Percentiles rank a stretch among this genome's conserved stretches.
phyloP scores from a whole-genome alignment of 2,888 invertebrate species.

The Trimorus sp. region DNA sequence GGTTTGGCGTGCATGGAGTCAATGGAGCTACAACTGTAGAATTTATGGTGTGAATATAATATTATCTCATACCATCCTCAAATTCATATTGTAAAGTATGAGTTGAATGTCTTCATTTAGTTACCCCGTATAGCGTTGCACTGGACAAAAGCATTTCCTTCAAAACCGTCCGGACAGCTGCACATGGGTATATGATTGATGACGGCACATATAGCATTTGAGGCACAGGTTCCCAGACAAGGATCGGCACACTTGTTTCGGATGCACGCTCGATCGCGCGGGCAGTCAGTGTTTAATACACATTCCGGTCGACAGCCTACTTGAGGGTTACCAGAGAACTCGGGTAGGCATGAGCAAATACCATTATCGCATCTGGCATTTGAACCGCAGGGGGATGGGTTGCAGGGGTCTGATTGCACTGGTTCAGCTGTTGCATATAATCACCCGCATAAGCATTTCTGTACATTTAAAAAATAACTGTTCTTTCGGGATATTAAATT shows the following conservation, averaged over 20 bases:
- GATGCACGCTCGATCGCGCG: slow-evolving; percentile 90
- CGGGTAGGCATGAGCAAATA: slow-evolving; percentile 91
- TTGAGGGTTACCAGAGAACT: slow-evolving; percentile 93
- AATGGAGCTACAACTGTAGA: slow-evolving; percentile 26
- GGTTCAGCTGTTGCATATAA: slow-evolving; percentile 23
- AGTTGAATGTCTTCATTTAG: background rate
- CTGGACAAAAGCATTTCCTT: slow-evolving; percentile 82
- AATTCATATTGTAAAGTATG: background rate
- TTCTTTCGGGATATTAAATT: no score
- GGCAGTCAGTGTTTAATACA: slow-evolving; percentile 92
- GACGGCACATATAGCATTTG: slow-evolving; percentile 85
- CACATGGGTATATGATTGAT: slow-evolving; percentile 94
- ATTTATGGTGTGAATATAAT: background rate
- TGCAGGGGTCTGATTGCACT: slow-evolving; percentile 85
- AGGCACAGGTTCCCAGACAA: slow-evolving; percentile 86
- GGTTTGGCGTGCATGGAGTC: slow-evolving; percentile 84
- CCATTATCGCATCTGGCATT: slow-evolving; percentile 91
- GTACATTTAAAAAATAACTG: no score
- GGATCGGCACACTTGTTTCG: slow-evolving; percentile 93
- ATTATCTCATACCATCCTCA: background rate
- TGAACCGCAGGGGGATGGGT: slow-evolving; percentile 93
- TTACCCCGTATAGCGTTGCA: slow-evolving; percentile 78
- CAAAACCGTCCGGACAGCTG: slow-evolving; percentile 83
- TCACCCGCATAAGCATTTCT: background rate
- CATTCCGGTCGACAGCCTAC: slow-evolving; percentile 94